phyloP scores from a whole-genome alignment of 2,113 vertebrate species.

The Eulemur macaco region DNA sequence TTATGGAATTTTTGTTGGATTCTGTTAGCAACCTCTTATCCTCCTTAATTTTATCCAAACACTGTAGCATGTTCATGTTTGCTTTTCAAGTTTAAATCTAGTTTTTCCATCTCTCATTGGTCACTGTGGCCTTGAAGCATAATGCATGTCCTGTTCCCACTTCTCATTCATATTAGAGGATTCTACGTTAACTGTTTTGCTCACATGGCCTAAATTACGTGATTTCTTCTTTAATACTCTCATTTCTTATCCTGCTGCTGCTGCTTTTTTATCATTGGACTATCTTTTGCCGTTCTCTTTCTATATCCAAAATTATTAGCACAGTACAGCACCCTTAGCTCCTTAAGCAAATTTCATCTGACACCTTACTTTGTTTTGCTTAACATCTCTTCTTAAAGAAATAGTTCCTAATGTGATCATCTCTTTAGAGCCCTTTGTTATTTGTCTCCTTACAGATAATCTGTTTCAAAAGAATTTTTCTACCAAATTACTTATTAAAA shows the following conservation, averaged over 20 bases:
- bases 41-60: neutral
- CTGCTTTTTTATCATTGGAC: neutral
- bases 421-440: neutral
- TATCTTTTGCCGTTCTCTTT: neutral
- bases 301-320: neutral
- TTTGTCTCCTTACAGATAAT: neutral
- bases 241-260: neutral
- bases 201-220: neutral
- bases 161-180: neutral
- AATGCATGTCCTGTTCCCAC: neutral
- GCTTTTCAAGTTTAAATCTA: neutral
- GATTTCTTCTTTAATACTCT: neutral
- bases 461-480: conserved; percentile 5
- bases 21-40: neutral
- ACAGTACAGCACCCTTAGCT: neutral
- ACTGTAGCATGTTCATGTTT: neutral
- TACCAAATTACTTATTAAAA: conserved; percentile 19
- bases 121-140: neutral
- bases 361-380: conserved; percentile 14
- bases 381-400: conserved; percentile 2
- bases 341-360: conserved; percentile 10
- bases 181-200: neutral
- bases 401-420: neutral
- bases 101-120: neutral
- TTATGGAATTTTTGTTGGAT: neutral